Base-by-base conservation (phyloP, 2,113 vertebrate genomes). In the Laticauda colubrina region DNA sequence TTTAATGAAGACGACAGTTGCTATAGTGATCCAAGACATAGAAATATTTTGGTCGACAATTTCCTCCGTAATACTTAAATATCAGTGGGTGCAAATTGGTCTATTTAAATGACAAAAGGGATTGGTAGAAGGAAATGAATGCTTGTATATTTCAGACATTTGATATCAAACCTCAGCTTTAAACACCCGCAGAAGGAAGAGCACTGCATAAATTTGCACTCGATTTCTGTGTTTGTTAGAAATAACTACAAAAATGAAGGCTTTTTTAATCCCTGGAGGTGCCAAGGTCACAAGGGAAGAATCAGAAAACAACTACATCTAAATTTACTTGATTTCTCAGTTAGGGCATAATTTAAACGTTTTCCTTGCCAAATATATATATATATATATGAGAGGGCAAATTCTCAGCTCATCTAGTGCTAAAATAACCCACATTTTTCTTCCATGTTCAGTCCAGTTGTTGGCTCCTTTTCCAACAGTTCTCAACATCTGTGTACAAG, bases 31-130 rank as follows among this genome's bases (percentile, higher is more conserved):
- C 23, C 55, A 93, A 87, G 61, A 56, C 24, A 92, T 0, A 89
- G 87, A 54, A 94, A 23, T 55, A 95, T 96, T 93, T 95, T 88
- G 69, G 14, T 48, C 93, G 85, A 0, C 88, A 10, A 69, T 91
- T 20, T n/a, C n/a, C 45, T 23, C 0, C 91, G 39, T 24, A 64
- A 3, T 21, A 88, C 14, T 59, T 89, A 20, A 48, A 54, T 94
- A 51, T 5, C 93, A 90, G 15, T 57, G 89, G 21, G 3, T 81
- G n/a, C 93, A 11, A 91, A 93, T 93, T 92, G 26, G 45, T 92
- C 5, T 69, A 54, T 87, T 92, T 87, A 94, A 89, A 69, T 53
- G 45, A 45, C 91, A 45, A 39, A 91, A 81, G 34, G n/a, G 93
- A 14, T 51, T 64, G 75, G 69, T 11, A 7, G 39, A n/a, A 57